Evolutionary conservation across 2,888 invertebrate genomes (phyloP).

Genomic region (Merodon equestris): DNA sequence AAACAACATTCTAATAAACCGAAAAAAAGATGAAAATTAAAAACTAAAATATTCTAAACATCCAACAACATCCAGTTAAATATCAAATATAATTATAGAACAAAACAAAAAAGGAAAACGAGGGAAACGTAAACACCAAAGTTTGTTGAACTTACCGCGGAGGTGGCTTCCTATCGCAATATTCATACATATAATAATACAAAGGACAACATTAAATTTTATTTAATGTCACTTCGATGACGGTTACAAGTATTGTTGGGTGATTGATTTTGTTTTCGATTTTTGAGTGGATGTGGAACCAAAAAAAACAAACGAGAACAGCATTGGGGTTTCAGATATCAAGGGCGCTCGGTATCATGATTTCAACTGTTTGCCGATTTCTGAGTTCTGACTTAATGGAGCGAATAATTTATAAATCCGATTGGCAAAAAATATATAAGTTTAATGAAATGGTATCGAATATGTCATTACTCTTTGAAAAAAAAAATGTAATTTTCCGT

Average conservation of each 20-base stretch:
- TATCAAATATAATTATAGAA: not conserved
- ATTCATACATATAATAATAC: constrained; percentile 69
- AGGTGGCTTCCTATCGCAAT: constrained; percentile 68
- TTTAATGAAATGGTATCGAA: too few relatives aligned
- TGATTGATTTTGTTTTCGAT: too few relatives aligned
- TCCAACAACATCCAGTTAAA: not conserved
- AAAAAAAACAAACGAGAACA: too few relatives aligned
- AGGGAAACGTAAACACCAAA: constrained; percentile 20
- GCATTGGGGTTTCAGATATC: too few relatives aligned
- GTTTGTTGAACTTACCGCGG: constrained; percentile 56
- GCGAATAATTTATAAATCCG: constrained; percentile 16
- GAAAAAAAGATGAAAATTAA: constrained; percentile 2
- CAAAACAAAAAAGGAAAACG: not conserved
- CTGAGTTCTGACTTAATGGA: constrained; percentile 9
- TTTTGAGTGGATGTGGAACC: too few relatives aligned
- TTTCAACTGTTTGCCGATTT: too few relatives aligned
- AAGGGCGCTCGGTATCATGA: too few relatives aligned
- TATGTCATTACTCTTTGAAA: too few relatives aligned
- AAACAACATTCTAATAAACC: constrained; percentile 6
- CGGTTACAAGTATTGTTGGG: constrained; percentile 46
- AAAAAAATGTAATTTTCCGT: too few relatives aligned
- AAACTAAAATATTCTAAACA: not conserved
- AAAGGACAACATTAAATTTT: constrained; percentile 66
- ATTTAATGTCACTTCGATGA: constrained; percentile 63
- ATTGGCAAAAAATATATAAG: constrained; percentile 18